A percentile compares a stretch with the other conserved stretches of the same genome.
Conservation (phyloP, 2,113 vertebrate genomes). For the Leuciscus idus region DNA sequence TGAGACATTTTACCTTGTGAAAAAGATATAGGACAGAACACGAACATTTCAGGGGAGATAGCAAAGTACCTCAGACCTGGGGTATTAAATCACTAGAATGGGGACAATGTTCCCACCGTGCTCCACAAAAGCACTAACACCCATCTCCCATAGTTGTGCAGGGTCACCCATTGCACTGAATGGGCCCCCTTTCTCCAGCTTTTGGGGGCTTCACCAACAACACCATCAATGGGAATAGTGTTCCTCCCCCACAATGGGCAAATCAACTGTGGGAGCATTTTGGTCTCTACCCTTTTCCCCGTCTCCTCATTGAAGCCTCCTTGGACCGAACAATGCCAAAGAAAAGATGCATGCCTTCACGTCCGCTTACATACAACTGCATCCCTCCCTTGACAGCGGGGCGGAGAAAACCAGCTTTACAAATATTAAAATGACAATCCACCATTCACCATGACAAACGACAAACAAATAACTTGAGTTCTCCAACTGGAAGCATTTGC, state of each 20-base stretch:
- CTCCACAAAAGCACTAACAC: conserved; percentile 69
- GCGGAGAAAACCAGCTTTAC: conserved; percentile 46
- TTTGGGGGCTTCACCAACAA: conserved; percentile 72
- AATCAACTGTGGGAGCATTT: conserved; percentile 69
- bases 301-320: conserved; percentile 68
- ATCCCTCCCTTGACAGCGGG: conserved; percentile 55
- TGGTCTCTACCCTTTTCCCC: conserved; percentile 67
- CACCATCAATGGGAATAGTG: conserved; percentile 72
- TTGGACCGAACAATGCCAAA: conserved; percentile 62
- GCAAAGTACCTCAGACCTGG: conserved; percentile 42
- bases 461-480: neutral
- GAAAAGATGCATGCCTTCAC: conserved; percentile 79
- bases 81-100: conserved; percentile 64
- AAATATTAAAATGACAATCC: conserved; percentile 26
- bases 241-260: conserved; percentile 70
- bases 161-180: conserved; percentile 68
- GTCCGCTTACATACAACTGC: conserved; percentile 68
- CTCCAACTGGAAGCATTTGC: conserved; percentile 13
- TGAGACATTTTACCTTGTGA: conserved; percentile 25
- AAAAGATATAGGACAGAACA: conserved; percentile 42
- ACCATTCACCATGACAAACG: neutral
- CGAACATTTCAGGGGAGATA: conserved; percentile 55
- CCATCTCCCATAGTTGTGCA: conserved; percentile 66
- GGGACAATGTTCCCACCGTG: conserved; percentile 75
- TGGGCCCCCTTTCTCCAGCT: conserved; percentile 65